Percentiles rank a stretch among this genome's conserved stretches.
phyloP scores from a whole-genome alignment of 2,113 vertebrate genomes.

The Eublepharis macularius region DNA sequence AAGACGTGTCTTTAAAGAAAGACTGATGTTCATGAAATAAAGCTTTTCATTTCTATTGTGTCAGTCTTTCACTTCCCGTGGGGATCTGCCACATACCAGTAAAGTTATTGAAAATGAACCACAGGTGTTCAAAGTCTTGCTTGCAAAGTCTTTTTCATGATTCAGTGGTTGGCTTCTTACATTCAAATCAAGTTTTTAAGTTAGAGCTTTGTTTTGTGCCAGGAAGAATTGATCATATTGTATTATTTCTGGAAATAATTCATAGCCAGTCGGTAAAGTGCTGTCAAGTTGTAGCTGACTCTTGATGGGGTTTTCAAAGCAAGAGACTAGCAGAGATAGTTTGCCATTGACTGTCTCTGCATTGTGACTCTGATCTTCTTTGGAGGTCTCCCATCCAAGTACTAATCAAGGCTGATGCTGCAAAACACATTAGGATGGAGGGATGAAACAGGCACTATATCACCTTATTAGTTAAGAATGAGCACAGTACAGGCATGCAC shows the following conservation, averaged over 20 bases:
- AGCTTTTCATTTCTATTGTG: slow-evolving; percentile 20
- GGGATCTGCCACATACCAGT: not conserved
- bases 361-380: too few relatives aligned
- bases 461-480: not conserved
- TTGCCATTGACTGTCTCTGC: too few relatives aligned
- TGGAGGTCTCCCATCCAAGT: too few relatives aligned
- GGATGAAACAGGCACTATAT: too few relatives aligned
- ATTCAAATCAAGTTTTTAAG: not conserved
- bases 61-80: slow-evolving; percentile 2
- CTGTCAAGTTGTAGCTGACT: too few relatives aligned
- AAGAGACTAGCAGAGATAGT: too few relatives aligned
- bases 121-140: slow-evolving; percentile 11
- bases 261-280: too few relatives aligned
- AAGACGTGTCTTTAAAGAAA: slow-evolving; percentile 18
- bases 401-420: too few relatives aligned
- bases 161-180: not conserved
- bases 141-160: slow-evolving; percentile 16
- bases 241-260: not conserved
- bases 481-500: not conserved
- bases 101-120: slow-evolving; percentile 17
- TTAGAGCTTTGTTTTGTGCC: not conserved
- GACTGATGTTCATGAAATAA: slow-evolving; percentile 33
- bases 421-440: not conserved
- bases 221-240: not conserved
- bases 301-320: too few relatives aligned